A percentile compares a stretch with the other conserved stretches of the same genome.
Conservation (phyloP, 2,797 vertebrate genomes). For the Myotis pilosus region DNA sequence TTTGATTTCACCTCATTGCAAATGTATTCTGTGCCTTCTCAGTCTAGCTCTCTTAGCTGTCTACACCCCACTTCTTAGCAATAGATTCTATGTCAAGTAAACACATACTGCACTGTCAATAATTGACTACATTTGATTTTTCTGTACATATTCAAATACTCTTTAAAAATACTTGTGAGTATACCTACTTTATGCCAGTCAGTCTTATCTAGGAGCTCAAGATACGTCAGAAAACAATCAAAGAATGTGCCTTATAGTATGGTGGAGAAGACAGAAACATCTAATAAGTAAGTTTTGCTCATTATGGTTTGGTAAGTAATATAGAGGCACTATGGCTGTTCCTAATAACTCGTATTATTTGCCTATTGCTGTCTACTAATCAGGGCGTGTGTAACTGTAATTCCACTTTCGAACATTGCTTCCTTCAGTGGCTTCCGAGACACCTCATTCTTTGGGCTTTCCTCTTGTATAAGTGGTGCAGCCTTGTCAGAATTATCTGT, state of each 20-base stretch:
- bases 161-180: not conserved
- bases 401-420: not conserved
- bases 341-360: not conserved
- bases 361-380: not conserved
- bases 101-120: not conserved
- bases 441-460: not conserved
- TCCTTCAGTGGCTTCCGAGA: not conserved
- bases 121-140: not conserved
- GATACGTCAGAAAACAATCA: not conserved
- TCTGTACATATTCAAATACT: not conserved
- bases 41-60: not conserved
- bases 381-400: accelerated
- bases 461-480: not conserved
- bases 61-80: not conserved
- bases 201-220: not conserved
- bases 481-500: not conserved
- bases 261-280: not conserved
- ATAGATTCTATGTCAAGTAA: not conserved
- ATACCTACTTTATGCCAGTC: not conserved
- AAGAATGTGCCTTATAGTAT: not conserved
- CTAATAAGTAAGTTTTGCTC: not conserved
- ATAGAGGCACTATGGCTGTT: not conserved
- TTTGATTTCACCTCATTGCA: not conserved
- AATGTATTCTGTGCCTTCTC: not conserved
- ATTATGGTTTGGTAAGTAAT: not conserved